Evolutionary conservation across 2,797 vertebrate species (phyloP).

Genomic region (Myotis pilosus): DNA sequence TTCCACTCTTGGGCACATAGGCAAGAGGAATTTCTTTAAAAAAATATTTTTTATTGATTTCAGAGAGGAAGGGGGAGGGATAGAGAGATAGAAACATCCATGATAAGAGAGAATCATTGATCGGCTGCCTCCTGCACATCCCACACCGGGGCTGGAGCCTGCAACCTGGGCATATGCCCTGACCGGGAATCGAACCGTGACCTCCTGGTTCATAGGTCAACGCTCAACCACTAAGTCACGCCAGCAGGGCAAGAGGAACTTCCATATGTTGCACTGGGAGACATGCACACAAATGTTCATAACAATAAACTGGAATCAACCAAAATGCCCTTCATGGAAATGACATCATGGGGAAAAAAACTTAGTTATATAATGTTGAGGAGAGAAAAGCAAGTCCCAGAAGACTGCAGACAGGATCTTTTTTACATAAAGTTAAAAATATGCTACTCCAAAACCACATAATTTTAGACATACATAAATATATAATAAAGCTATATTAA

Average conservation of each 20-base stretch:
- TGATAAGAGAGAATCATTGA: no score
- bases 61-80: no score
- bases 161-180: no score
- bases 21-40: background rate
- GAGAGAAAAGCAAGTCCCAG: background rate
- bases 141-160: no score
- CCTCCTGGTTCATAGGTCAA: no score
- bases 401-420: background rate
- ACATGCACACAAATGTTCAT: background rate
- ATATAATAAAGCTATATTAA: background rate
- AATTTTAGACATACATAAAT: background rate
- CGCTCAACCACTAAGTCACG: no score
- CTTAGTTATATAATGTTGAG: background rate
- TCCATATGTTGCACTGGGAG: background rate
- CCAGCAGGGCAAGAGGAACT: background rate
- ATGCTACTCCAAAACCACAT: background rate
- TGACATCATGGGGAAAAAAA: background rate
- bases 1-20: background rate
- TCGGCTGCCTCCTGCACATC: no score
- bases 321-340: background rate
- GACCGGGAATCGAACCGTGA: no score
- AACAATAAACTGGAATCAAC: background rate
- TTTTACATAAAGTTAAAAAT: conserved; percentile 22
- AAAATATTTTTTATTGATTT: no score
- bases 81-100: no score